These are phyloP conservation scores for Anticlea derivata DNA, from an alignment of 2,888 invertebrate species.

Conservation along the genomic window DNA sequence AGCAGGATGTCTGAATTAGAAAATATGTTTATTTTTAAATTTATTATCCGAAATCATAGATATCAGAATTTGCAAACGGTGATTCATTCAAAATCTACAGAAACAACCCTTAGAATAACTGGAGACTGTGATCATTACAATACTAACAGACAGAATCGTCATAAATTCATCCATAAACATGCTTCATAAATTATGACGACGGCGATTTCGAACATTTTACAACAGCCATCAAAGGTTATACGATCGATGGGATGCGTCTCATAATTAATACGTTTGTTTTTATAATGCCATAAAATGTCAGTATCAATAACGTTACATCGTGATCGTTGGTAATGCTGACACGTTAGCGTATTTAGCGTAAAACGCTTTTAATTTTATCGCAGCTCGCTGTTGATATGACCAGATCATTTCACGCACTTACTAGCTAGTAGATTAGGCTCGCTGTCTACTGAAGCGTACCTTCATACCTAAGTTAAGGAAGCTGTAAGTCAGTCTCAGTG, in stretches of 20 bases:
- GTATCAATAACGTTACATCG: constrained; percentile 65
- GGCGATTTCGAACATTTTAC: constrained; percentile 82
- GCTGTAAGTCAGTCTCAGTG: too few species aligned
- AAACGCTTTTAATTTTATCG: constrained; percentile 62
- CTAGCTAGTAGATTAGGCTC: neutral
- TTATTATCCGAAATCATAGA: too few species aligned
- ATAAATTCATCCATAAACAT: constrained; percentile 80
- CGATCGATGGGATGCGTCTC: constrained; percentile 74
- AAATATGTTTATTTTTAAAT: too few species aligned
- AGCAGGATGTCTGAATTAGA: too few species aligned
- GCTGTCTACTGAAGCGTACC: neutral
- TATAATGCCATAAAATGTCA: constrained; percentile 79
- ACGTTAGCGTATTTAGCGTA: constrained; percentile 59
- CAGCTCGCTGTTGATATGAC: constrained; percentile 35
- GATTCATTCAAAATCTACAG: too few species aligned
- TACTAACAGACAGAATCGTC: constrained; percentile 57
- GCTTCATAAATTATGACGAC: constrained; percentile 82
- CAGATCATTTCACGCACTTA: constrained; percentile 30
- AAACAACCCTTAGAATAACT: neutral
- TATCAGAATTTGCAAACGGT: too few species aligned
- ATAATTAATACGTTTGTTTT: constrained; percentile 83
- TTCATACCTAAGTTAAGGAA: neutral
- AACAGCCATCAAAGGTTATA: constrained; percentile 79
- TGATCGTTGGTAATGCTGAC: constrained; percentile 50
- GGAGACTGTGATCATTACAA: constrained; percentile 29